Evolutionary conservation across 2,888 invertebrate genomes (phyloP).

Genomic region (Trissolcus japonicus): DNA sequence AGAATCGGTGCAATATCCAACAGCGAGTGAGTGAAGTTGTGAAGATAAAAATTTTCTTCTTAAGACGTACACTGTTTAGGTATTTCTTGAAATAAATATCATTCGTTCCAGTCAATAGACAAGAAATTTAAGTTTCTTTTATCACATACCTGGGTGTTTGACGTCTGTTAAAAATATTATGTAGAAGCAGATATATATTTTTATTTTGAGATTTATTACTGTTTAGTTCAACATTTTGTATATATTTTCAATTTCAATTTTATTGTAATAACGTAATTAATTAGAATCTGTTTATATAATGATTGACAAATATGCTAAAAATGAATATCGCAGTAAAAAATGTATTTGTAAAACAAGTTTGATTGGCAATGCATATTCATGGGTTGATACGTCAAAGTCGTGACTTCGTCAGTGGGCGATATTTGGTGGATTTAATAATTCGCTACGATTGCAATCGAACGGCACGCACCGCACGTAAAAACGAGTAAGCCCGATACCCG

Average conservation of each 20-base stretch:
- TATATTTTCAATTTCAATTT: background rate
- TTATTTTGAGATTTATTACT: background rate
- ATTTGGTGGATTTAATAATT: conserved; percentile 73
- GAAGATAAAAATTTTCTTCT: conserved; percentile 46
- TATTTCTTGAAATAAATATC: conserved; percentile 72
- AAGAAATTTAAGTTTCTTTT: conserved; percentile 14
- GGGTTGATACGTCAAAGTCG: conserved; percentile 58
- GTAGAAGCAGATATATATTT: background rate
- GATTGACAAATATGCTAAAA: conserved; percentile 37
- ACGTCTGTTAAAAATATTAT: background rate
- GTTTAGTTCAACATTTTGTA: background rate
- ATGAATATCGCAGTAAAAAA: conserved; percentile 37
- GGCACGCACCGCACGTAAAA: conserved; percentile 67
- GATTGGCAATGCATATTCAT: conserved; percentile 45
- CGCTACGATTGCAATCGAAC: conserved; percentile 71
- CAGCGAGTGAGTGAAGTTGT: conserved; percentile 33
- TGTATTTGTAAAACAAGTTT: conserved; percentile 28
- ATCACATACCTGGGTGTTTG: conserved; percentile 9
- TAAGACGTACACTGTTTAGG: conserved; percentile 65
- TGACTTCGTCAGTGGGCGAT: conserved; percentile 64
- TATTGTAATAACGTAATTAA: conserved; percentile 7
- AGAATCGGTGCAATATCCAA: conserved; percentile 53
- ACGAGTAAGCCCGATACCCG: conserved; percentile 69
- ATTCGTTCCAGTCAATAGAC: conserved; percentile 67
- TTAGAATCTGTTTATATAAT: conserved; percentile 8